Percentiles rank a stretch among this genome's conserved stretches.
These are phyloP conservation scores for Nysson spinosus DNA, from an alignment of 2,888 invertebrate species.

Conservation along the genomic window DNA sequence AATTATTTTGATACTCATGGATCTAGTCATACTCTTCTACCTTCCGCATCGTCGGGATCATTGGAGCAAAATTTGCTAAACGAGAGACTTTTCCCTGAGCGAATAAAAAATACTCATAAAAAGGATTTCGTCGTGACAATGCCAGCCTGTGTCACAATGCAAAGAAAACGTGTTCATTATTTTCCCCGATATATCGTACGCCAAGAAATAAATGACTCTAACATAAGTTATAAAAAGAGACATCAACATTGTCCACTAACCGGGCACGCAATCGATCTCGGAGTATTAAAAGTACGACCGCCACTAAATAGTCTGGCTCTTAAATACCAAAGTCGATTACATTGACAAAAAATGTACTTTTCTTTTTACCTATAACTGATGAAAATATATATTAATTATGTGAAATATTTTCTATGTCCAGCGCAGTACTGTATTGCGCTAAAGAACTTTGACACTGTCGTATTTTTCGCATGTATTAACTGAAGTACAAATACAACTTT, in stretches of 20 bases:
- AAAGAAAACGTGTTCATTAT: constrained; percentile 67
- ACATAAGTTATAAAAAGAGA: constrained; percentile 50
- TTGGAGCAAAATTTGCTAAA: constrained; percentile 80
- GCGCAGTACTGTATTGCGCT: no score
- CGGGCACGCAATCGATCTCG: constrained; percentile 69
- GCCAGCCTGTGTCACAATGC: constrained; percentile 61
- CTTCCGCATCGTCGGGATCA: constrained; percentile 73
- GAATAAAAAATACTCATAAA: constrained; percentile 69
- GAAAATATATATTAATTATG: no score
- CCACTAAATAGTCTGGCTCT: constrained; percentile 65
- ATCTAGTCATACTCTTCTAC: constrained; percentile 64
- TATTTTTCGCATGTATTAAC: no score
- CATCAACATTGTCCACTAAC: constrained; percentile 64
- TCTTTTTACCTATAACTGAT: no score
- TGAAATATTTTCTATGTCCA: no score
- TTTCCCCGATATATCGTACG: constrained; percentile 66
- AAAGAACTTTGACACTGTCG: no score
- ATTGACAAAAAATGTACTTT: not conserved
- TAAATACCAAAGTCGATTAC: constrained; percentile 60
- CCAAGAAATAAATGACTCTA: constrained; percentile 56
- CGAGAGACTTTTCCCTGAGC: constrained; percentile 80
- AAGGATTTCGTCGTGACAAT: constrained; percentile 64
- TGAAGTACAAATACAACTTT: no score
- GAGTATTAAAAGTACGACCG: constrained; percentile 57
- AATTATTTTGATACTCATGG: constrained; percentile 83